Evolutionary conservation across 2,113 vertebrate species (phyloP).

Genomic region (Caranx melampygus): DNA sequence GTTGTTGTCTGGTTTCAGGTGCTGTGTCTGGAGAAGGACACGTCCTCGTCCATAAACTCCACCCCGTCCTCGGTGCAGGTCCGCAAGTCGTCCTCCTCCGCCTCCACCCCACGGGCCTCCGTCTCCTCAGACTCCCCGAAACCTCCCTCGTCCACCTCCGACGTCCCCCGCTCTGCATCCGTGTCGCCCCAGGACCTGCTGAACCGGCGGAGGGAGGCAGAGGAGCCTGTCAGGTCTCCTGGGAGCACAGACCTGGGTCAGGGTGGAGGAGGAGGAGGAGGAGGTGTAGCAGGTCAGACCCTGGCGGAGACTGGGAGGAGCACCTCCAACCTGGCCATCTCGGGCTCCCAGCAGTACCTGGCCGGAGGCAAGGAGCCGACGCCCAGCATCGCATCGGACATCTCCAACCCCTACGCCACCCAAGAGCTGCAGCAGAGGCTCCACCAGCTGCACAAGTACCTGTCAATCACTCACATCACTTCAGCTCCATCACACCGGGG

Average conservation of each 20-base stretch:
- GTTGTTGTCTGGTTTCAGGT: constrained; percentile 77
- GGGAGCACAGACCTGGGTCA: constrained; percentile 66
- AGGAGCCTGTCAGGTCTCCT: constrained; percentile 50
- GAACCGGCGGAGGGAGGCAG: constrained; percentile 41
- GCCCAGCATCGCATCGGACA: constrained; percentile 95
- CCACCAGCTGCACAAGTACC: constrained; percentile 93
- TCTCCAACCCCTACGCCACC: constrained; percentile 91
- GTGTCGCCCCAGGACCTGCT: constrained; percentile 57
- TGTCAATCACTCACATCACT: background rate
- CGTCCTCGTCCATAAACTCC: constrained; percentile 74
- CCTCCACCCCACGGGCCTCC: constrained; percentile 22
- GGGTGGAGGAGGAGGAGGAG: constrained; percentile 19
- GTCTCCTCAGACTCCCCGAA: constrained; percentile 45
- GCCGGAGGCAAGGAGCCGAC: constrained; percentile 90
- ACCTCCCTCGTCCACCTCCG: background rate
- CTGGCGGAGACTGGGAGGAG: constrained; percentile 83
- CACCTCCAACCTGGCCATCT: constrained; percentile 86
- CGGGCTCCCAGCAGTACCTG: constrained; percentile 86
- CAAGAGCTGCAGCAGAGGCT: constrained; percentile 95
- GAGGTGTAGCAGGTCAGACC: constrained; percentile 19
- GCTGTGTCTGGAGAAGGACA: constrained; percentile 85
- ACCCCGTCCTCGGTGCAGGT: constrained; percentile 87
- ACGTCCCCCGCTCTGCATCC: constrained; percentile 28
- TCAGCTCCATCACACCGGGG: too few relatives aligned
- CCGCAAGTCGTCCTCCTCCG: constrained; percentile 75